Evolutionary conservation across 2,113 vertebrate genomes (phyloP).

Genomic region (Anser brachyrhynchus): DNA sequence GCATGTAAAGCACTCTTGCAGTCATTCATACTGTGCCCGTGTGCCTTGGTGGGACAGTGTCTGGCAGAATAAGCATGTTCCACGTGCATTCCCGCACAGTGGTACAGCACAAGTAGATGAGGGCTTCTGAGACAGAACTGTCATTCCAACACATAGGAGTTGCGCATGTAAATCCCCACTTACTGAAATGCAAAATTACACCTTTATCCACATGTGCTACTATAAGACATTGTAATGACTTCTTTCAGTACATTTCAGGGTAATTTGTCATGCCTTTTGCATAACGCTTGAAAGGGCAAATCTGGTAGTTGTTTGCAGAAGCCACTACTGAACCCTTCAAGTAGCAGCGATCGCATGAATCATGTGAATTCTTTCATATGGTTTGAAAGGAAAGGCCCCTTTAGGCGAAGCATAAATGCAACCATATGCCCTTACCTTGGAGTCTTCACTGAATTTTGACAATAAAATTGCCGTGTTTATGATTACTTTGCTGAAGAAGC

Average conservation of each 20-base stretch:
- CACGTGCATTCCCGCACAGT: rapidly evolving
- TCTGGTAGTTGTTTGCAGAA: constrained; percentile 10
- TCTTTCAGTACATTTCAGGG: not conserved
- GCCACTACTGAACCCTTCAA: not conserved
- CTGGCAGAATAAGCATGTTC: not conserved
- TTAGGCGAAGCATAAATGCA: constrained; percentile 45
- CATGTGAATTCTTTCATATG: constrained; percentile 19
- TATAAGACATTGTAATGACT: constrained; percentile 24
- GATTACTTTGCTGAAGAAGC: constrained; percentile 1
- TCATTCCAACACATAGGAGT: not conserved
- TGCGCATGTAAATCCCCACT: constrained; percentile 15
- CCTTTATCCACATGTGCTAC: not conserved
- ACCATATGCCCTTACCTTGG: constrained; percentile 49
- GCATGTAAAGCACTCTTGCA: too few relatives aligned
- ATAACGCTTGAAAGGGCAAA: not conserved
- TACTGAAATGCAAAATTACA: not conserved
- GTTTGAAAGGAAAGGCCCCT: constrained; percentile 39
- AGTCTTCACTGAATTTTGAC: constrained; percentile 3
- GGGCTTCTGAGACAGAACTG: not conserved
- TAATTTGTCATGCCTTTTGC: constrained; percentile 28
- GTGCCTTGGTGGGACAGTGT: not conserved
- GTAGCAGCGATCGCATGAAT: constrained; percentile 41
- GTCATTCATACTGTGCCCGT: rapidly evolving
- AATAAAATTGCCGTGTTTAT: not conserved
- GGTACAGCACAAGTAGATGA: not conserved